Evolutionary conservation across 2,113 vertebrate species (phyloP).

Genomic region (Hyla sarda): DNA sequence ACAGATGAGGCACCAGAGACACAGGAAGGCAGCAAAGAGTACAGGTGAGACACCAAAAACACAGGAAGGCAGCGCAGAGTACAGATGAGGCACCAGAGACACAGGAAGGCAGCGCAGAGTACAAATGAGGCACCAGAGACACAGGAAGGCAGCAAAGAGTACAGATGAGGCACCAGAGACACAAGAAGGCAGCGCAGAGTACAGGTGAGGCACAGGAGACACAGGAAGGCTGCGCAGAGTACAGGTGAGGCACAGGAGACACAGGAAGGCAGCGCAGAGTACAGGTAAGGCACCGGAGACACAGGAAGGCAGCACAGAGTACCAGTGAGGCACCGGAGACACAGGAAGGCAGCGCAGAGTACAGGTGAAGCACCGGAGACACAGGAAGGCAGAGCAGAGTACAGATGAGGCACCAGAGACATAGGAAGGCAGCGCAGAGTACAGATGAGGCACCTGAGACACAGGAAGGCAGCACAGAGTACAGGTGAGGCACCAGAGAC

Average conservation of each 20-base stretch:
- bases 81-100: constrained; percentile 78
- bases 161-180: constrained; percentile 78
- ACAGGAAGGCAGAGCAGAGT: constrained; percentile 75
- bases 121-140: constrained; percentile 77
- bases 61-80: constrained; percentile 75
- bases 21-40: constrained; percentile 75
- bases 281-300: constrained; percentile 78
- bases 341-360: constrained; percentile 75
- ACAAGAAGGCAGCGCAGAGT: constrained; percentile 75
- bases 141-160: constrained; percentile 75
- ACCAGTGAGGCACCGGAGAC: constrained; percentile 77
- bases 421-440: constrained; percentile 75
- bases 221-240: constrained; percentile 75
- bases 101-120: constrained; percentile 75
- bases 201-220: constrained; percentile 78
- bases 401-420: constrained; percentile 78
- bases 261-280: constrained; percentile 75
- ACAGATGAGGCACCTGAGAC: constrained; percentile 78
- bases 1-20: constrained; percentile 78
- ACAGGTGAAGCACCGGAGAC: constrained; percentile 78
- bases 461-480: constrained; percentile 75
- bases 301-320: constrained; percentile 75
- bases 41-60: constrained; percentile 78
- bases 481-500: constrained; percentile 78
- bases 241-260: constrained; percentile 78